These are phyloP conservation scores for Erebia epiphron DNA, from an alignment of 2,888 invertebrate species.

Conservation along the genomic window DNA sequence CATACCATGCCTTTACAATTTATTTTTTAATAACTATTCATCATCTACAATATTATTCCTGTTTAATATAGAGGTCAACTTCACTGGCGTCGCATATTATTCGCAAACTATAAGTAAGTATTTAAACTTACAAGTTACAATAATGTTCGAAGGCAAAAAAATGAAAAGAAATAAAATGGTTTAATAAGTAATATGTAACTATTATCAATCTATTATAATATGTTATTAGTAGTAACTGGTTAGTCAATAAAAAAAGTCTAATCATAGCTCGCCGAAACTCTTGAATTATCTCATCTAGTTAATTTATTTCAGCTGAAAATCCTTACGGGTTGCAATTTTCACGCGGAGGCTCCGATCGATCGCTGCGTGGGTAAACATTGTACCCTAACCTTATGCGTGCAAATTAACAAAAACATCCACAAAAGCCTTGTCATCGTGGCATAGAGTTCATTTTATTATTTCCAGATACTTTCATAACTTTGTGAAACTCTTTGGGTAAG, in stretches of 20 bases:
- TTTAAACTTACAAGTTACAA: too few relatives aligned
- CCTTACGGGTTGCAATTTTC: constrained; percentile 76
- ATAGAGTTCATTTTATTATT: constrained; percentile 41
- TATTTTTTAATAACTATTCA: background rate
- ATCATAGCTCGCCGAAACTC: background rate
- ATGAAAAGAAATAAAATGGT: too few relatives aligned
- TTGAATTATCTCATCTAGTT: constrained; percentile 51
- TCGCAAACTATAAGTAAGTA: too few relatives aligned
- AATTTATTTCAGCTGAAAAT: constrained; percentile 56
- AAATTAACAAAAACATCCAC: constrained; percentile 43
- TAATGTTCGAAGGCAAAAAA: too few relatives aligned
- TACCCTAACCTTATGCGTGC: constrained; percentile 65
- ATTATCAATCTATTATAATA: too few relatives aligned
- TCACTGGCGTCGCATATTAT: background rate
- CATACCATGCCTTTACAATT: constrained; percentile 60
- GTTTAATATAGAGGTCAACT: background rate
- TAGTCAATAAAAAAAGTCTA: background rate
- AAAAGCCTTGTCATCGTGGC: constrained; percentile 38
- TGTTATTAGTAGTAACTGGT: background rate
- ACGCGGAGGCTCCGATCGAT: constrained; percentile 78
- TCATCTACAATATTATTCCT: background rate
- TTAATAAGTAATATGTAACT: too few relatives aligned
- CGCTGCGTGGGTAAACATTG: constrained; percentile 76
- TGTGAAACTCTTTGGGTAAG: constrained; percentile 30
- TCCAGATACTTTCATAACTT: constrained; percentile 10